Conservation (phyloP, 1,140 invertebrate genomes). For the Drosophila novamexicana region DNA sequence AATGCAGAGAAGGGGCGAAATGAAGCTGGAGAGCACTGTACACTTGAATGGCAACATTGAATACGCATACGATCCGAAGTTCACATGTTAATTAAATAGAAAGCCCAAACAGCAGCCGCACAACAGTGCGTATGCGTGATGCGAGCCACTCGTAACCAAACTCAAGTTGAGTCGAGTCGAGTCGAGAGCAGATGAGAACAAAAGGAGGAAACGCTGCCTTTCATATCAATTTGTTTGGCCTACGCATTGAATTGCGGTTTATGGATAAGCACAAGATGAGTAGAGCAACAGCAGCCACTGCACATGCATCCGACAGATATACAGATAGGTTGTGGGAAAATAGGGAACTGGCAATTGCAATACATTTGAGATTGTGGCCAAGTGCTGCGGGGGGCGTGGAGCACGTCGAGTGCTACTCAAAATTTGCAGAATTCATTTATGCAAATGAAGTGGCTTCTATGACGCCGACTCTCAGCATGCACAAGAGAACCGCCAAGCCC, state of each 20-base stretch:
- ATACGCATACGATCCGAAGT: conserved; percentile 58
- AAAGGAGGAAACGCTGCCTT: conserved; percentile 49
- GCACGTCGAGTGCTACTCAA: conserved; percentile 69
- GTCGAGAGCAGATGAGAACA: conserved; percentile 33
- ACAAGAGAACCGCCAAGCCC: conserved; percentile 30
- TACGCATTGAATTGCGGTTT: conserved; percentile 76
- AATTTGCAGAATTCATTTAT: conserved; percentile 82
- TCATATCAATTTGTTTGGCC: conserved; percentile 75
- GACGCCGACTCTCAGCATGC: conserved; percentile 52
- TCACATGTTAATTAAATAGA: conserved; percentile 81
- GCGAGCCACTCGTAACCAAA: conserved; percentile 62
- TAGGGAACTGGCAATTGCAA: conserved; percentile 10
- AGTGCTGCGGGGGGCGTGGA: neutral
- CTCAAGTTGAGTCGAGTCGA: conserved; percentile 37
- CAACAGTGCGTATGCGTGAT: conserved; percentile 55
- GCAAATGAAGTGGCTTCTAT: conserved; percentile 80
- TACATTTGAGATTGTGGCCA: conserved; percentile 5
- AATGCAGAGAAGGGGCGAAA: neutral
- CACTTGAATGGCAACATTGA: conserved; percentile 66
- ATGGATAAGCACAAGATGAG: conserved; percentile 57
- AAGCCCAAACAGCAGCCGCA: conserved; percentile 49
- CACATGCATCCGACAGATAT: neutral
- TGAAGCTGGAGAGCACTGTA: conserved; percentile 20
- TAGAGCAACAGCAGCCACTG: neutral
- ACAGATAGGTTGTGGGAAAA: conserved; percentile 1